Conservation (phyloP, 2,113 vertebrate genomes). For the Gavialis gangeticus region DNA sequence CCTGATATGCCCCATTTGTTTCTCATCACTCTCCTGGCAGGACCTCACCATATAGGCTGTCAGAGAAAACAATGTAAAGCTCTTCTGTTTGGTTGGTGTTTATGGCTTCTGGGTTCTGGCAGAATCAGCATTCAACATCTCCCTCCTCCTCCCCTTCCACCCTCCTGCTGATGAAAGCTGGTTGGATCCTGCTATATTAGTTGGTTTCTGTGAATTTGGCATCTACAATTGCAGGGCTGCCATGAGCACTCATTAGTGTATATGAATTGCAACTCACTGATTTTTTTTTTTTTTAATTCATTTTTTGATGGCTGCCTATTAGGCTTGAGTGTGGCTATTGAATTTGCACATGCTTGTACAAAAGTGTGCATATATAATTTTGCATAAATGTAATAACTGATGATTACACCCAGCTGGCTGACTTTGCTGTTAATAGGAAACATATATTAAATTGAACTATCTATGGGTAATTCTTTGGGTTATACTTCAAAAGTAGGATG, state of each 20-base stretch:
- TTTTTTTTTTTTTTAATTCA: no score
- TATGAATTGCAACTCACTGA: background rate
- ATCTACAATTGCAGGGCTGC: background rate
- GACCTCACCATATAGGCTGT: background rate
- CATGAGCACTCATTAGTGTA: background rate
- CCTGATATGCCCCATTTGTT: background rate
- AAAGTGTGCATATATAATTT: background rate
- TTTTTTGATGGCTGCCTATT: background rate
- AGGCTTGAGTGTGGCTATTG: rapidly evolving
- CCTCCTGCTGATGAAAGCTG: no score
- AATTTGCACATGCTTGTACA: rapidly evolving
- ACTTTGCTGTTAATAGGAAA: background rate
- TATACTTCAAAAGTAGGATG: background rate
- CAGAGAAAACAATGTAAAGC: background rate
- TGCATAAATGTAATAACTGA: background rate
- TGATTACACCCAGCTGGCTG: background rate
- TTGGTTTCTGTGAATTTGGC: background rate
- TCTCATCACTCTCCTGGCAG: background rate
- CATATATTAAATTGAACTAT: background rate
- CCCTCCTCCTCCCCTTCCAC: no score
- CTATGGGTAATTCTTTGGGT: rapidly evolving
- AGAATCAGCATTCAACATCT: background rate
- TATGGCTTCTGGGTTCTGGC: background rate
- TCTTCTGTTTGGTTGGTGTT: background rate
- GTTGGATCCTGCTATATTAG: no score